Evolutionary conservation across 2,888 invertebrate genomes (phyloP), one percentile per base, ranked within the genome.

Genomic region (Linnaemya tessellans): DNA sequence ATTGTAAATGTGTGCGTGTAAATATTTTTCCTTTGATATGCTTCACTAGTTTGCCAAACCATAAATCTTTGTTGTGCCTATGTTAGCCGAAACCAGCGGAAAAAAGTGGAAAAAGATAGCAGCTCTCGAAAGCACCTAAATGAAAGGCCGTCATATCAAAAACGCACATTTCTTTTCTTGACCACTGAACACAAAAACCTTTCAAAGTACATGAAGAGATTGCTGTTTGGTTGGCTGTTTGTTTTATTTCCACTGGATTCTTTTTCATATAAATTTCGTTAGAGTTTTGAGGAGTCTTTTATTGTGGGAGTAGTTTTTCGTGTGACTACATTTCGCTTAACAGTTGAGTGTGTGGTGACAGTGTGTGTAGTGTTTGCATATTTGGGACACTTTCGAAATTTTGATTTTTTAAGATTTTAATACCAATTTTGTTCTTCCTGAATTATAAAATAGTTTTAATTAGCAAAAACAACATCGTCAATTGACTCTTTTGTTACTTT

Each of bases 121-220:
- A 15, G 56, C 51, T 58, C 80, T 65, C 38, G 35, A 56, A 73
- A 65, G 58, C 30, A 68, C 43, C 58, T 46, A 51, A 54, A 49
- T 58, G 64, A 54, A 73, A 49, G 62, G 62, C 62, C 35, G 64
- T 25, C 85, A 60, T 82, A 85, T 82, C 85, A 85, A 80, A 82
- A 85, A 85, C 82, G 82, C 85, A 85, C 85, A 85, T 85, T 82
- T 85, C 82, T 80, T 85, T 85, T 85, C 85, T 82, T 85, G 85
- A 85, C 85, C 85, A 85, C 85, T 85, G 85, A 79, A 77, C 79
- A 82, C 74, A 65, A 65, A 77, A 77, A 43, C 49, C 71, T 64
- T 71, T 78, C 41, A 56, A 56, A 65, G 65, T 49, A 62, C 56
- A 54, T n/a, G 71, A 64, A 82, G 70, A 75, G 70, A 77, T 70